phyloP scores from a whole-genome alignment of 2,113 vertebrate genomes.

The Crotalus viridis region DNA sequence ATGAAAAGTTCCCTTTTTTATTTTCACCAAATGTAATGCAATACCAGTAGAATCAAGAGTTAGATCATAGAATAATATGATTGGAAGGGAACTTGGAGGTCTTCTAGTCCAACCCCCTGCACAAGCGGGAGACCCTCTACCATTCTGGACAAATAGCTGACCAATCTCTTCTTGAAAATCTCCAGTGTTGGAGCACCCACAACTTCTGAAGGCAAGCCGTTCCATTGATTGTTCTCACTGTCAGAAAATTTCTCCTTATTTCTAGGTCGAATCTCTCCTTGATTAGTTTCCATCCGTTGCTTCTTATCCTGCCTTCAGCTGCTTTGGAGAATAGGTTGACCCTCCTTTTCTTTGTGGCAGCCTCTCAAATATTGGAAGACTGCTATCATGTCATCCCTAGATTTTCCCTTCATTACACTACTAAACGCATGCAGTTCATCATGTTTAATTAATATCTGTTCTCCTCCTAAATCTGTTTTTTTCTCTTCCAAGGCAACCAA shows the following conservation, averaged over 20 bases:
- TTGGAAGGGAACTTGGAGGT: background rate
- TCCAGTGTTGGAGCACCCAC: too few relatives aligned
- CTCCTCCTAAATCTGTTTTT: background rate
- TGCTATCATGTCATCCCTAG: background rate
- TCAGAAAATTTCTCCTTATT: background rate
- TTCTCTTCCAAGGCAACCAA: background rate
- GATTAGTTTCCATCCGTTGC: background rate
- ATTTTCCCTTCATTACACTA: background rate
- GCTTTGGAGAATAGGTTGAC: background rate
- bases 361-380: background rate
- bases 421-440: background rate
- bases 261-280: background rate
- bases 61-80: background rate
- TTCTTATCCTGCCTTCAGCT: background rate
- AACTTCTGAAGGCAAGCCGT: too few relatives aligned
- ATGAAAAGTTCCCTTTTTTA: constrained; percentile 1
- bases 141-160: background rate
- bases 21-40: background rate
- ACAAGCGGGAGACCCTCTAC: background rate
- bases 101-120: background rate
- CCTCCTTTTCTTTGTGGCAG: background rate
- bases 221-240: background rate
- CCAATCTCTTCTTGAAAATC: background rate
- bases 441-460: background rate
- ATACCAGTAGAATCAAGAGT: background rate